Percentiles rank a stretch among this genome's conserved stretches.
Evolutionary conservation across 2,888 invertebrate genomes (phyloP).

Genomic region (Phorcus lineatus): DNA sequence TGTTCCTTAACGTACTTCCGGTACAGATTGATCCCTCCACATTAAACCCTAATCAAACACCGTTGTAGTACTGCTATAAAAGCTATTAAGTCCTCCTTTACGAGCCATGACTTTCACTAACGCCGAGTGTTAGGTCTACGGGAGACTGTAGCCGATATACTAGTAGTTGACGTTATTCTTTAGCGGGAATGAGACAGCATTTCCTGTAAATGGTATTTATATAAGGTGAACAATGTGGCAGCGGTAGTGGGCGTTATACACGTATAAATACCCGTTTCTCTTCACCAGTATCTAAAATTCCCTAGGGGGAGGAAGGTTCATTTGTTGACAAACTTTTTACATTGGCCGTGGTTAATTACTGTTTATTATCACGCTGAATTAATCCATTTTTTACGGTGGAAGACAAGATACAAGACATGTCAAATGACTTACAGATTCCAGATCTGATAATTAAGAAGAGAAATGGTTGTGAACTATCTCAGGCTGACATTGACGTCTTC

Average conservation of each 20-base stretch:
- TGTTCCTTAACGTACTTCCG: too few relatives aligned
- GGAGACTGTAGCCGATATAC: background rate
- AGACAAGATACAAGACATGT: background rate
- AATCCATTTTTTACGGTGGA: too few relatives aligned
- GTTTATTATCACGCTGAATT: background rate
- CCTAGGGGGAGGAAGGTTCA: too few relatives aligned
- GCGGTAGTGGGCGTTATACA: background rate
- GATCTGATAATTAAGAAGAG: slow-evolving; percentile 72
- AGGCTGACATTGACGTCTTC: slow-evolving; percentile 70
- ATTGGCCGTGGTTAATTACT: background rate
- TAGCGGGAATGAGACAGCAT: background rate
- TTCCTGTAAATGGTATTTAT: background rate
- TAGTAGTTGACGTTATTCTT: background rate
- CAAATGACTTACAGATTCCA: background rate
- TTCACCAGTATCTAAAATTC: too few relatives aligned
- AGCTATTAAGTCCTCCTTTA: too few relatives aligned
- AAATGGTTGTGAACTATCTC: slow-evolving; percentile 62
- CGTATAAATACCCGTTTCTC: too few relatives aligned
- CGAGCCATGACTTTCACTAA: too few relatives aligned
- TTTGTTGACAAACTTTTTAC: background rate
- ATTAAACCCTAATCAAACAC: too few relatives aligned
- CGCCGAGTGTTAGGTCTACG: too few relatives aligned
- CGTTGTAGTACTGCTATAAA: too few relatives aligned
- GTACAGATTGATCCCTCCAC: too few relatives aligned
- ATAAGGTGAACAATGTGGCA: background rate